These are phyloP conservation scores for Mesorhabditis belari DNA, from an alignment of 2,888 invertebrate species.

Conservation along the genomic window DNA sequence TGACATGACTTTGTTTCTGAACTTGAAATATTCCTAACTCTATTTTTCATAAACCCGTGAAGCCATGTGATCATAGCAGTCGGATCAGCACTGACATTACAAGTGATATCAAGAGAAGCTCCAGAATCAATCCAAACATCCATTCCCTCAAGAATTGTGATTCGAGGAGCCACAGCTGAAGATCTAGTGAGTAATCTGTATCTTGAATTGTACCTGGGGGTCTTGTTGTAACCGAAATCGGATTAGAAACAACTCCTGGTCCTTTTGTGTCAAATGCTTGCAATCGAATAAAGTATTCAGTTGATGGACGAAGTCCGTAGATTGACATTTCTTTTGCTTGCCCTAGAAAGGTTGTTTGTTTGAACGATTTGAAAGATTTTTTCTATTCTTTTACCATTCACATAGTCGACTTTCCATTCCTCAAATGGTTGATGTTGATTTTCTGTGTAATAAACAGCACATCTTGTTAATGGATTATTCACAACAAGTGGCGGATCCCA, in stretches of 20 bases:
- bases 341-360: too few relatives aligned
- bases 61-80: not conserved
- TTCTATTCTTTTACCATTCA: not conserved
- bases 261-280: not conserved
- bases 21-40: not conserved
- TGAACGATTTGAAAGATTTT: too few relatives aligned
- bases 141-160: not conserved
- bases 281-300: not conserved
- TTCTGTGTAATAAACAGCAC: not conserved
- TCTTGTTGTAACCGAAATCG: not conserved
- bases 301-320: not conserved
- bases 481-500: not conserved
- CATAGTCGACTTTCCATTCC: not conserved
- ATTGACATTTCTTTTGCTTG: not conserved
- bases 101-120: not conserved
- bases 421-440: not conserved
- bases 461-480: not conserved
- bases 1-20: not conserved
- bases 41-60: not conserved
- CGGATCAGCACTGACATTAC: not conserved
- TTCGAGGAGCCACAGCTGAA: not conserved
- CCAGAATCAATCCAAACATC: not conserved
- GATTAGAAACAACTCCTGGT: not conserved
- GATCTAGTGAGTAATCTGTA: not conserved
- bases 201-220: not conserved